Evolutionary conservation across 2,113 vertebrate species (phyloP), one percentile per base, ranked within the genome.

Genomic region (Tiliqua scincoides): DNA sequence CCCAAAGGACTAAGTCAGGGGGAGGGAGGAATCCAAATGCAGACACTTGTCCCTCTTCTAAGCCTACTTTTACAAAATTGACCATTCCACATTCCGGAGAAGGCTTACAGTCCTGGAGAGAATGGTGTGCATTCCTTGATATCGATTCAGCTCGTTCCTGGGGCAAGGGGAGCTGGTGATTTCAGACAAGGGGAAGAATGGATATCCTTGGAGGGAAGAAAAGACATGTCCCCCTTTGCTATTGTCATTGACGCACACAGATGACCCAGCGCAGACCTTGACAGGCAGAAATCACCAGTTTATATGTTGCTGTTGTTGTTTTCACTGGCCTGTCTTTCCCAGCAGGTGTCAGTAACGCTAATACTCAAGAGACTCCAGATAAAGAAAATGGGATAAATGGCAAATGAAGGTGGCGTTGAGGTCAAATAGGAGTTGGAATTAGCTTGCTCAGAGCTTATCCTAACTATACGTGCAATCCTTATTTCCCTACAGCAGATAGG

Each of bases 311-410:
- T 79, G 70, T 63, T 74, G 21, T 93, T 89, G 89, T 79, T 65
- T 83, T 71, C 67, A 79, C 79, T 62, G 83, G 74, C 1, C 75
- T 87, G 71, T 87, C 74, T 91, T 32, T 90, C 57, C 74, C 82
- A 91, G 89, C 79, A 94, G 79, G 71, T 85, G 85, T 91, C 83
- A 89, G 48, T 77, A 85, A 43, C 30, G 59, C 3, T 75, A 85
- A 40, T n/a, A 43, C 70, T 63, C 73, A 1, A 72, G 88, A 92
- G 88, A 92, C 84, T 4, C 27, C 52, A 89, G 80, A 91, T 85
- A 94, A 94, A 86, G 88, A 87, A 93, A 92, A 92, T 52, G 74
- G 72, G 89, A 93, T 91, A 92, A 95, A 91, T 71, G 90, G 52
- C 82, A 85, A 93, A 70, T 59, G 86, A 85, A 93, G 85, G 83